A percentile compares a stretch with the other conserved stretches of the same genome.
These are phyloP conservation scores for Nyctalus aviator DNA, from an alignment of 2,797 vertebrate species.

Conservation along the genomic window DNA sequence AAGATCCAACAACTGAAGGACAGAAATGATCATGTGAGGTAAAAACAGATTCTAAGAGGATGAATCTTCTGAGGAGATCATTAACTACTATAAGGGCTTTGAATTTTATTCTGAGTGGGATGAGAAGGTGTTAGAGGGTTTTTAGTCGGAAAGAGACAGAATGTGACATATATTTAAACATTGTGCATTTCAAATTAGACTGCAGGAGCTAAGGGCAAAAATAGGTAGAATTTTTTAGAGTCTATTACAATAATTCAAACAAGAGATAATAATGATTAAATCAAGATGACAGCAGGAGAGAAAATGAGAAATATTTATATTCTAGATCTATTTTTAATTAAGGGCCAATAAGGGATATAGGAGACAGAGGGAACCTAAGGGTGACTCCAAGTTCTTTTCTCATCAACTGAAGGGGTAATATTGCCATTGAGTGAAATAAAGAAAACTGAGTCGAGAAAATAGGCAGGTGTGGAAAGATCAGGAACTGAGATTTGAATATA, in stretches of 20 bases:
- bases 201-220: not conserved
- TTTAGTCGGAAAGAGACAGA: not conserved
- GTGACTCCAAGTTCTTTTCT: not conserved
- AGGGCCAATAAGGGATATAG: not conserved
- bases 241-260: not conserved
- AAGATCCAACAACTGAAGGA: not conserved
- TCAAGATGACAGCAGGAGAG: not conserved
- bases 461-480: not conserved
- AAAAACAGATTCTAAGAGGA: not conserved
- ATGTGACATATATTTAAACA: not conserved
- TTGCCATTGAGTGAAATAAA: not conserved
- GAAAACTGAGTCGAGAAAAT: not conserved
- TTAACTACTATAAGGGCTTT: not conserved
- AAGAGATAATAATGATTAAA: not conserved
- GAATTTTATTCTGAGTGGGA: not conserved
- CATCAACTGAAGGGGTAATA: not conserved
- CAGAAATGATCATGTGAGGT: not conserved
- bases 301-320: constrained; percentile 13
- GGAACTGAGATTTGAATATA: not conserved
- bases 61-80: constrained; percentile 12
- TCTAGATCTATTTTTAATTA: not conserved
- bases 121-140: not conserved
- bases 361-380: not conserved
- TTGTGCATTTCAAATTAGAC: not conserved
- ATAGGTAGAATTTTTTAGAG: not conserved